Percentiles rank a stretch among this genome's conserved stretches.
These are phyloP conservation scores for Rhagoletis zephyria DNA, from an alignment of 1,140 invertebrate genomes.

Conservation along the genomic window DNA sequence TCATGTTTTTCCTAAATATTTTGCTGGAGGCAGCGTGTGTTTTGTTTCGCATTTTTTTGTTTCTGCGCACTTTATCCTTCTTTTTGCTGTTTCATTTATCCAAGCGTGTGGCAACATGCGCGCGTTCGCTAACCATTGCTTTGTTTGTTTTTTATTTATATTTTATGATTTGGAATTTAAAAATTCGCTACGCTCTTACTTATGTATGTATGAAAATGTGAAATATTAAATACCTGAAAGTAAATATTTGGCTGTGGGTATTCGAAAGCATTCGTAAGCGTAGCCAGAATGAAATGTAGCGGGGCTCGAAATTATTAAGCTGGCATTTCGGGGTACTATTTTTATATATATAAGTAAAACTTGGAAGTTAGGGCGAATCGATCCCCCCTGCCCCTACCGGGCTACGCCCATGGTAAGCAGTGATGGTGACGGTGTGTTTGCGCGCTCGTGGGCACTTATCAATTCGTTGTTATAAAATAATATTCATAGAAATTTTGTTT, in stretches of 20 bases:
- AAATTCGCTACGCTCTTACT: conserved; percentile 6
- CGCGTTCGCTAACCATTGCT: neutral
- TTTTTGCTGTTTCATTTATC: neutral
- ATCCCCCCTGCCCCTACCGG: too few relatives aligned
- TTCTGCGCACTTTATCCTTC: neutral
- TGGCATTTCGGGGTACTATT: too few relatives aligned
- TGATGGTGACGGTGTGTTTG: neutral
- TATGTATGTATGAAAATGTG: neutral
- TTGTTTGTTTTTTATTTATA: neutral
- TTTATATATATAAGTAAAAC: too few relatives aligned
- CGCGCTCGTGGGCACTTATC: conserved; percentile 1
- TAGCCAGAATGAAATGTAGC: too few relatives aligned
- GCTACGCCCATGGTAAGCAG: neutral
- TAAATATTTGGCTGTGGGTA: neutral
- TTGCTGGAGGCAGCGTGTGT: neutral
- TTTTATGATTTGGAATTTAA: neutral
- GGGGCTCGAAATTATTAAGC: too few relatives aligned
- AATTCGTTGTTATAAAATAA: neutral
- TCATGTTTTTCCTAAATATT: neutral
- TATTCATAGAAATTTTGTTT: neutral
- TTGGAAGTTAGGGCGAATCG: too few relatives aligned
- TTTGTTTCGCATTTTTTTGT: neutral
- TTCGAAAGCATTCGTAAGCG: neutral
- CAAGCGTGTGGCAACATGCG: neutral
- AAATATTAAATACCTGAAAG: neutral